phyloP scores from a whole-genome alignment of 2,888 invertebrate species.

The Malachius bipustulatus region DNA sequence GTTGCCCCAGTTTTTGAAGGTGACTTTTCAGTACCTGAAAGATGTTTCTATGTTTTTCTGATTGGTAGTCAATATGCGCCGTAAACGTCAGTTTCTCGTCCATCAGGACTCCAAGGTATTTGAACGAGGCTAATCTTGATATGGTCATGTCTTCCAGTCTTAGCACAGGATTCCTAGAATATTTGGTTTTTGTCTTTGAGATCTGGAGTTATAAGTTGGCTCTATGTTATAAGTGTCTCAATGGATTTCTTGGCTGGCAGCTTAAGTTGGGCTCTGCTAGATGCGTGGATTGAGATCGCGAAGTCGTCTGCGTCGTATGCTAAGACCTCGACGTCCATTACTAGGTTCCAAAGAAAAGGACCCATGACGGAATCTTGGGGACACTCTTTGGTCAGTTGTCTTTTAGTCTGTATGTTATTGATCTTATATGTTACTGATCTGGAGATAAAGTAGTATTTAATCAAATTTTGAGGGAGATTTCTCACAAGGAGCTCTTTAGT shows the following conservation, averaged over 20 bases:
- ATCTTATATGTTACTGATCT: neutral
- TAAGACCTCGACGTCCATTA: neutral
- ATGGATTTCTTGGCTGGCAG: neutral
- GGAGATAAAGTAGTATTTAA: neutral
- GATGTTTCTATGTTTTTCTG: neutral
- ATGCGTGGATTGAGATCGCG: neutral
- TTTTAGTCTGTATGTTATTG: neutral
- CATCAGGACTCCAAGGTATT: conserved; percentile 1
- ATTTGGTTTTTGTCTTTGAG: neutral
- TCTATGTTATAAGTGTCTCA: neutral
- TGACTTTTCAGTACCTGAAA: neutral
- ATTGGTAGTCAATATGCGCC: neutral
- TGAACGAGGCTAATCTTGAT: neutral
- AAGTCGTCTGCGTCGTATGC: neutral
- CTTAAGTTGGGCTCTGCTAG: neutral
- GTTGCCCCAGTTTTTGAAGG: neutral
- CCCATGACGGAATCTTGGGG: neutral
- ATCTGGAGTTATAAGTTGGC: no score
- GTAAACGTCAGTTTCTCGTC: neutral
- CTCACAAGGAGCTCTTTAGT: neutral
- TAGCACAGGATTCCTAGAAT: neutral
- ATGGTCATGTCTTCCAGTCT: neutral
- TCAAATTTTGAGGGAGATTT: neutral
- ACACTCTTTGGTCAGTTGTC: neutral
- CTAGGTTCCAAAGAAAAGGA: neutral